phyloP scores from a whole-genome alignment of 2,888 invertebrate genomes.

The Chesias legatella region DNA sequence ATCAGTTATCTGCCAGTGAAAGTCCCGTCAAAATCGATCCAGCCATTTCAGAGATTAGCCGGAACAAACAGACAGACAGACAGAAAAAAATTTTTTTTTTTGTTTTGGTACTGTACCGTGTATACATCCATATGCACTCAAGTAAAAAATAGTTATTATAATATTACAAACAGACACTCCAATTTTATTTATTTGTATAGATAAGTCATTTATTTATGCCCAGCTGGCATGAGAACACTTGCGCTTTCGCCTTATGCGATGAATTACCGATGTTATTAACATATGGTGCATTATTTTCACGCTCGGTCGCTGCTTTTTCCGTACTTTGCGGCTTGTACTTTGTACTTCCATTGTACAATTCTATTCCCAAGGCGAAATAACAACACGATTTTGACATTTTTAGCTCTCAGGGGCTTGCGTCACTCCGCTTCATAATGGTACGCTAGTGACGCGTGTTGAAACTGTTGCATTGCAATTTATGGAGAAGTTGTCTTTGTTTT shows the following conservation, averaged over 20 bases:
- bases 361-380: constrained; percentile 53
- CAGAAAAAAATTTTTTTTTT: too few relatives aligned
- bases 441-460: constrained; percentile 50
- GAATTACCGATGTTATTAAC: constrained; percentile 71
- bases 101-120: too few relatives aligned
- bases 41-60: too few relatives aligned
- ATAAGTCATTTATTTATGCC: constrained; percentile 52
- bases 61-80: too few relatives aligned
- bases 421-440: constrained; percentile 58
- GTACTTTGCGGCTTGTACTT: constrained; percentile 32
- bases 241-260: constrained; percentile 66
- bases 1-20: too few relatives aligned
- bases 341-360: constrained; percentile 36
- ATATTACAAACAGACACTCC: too few relatives aligned
- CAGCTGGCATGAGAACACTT: constrained; percentile 68
- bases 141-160: too few relatives aligned
- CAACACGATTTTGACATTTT: constrained; percentile 75
- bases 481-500: too few relatives aligned
- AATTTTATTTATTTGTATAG: too few relatives aligned
- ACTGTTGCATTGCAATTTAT: too few relatives aligned
- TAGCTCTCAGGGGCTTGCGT: constrained; percentile 59
- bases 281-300: constrained; percentile 70
- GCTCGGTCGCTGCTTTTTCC: constrained; percentile 56
- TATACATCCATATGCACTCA: too few relatives aligned
- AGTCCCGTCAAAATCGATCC: too few relatives aligned